phyloP scores from a whole-genome alignment of 2,888 invertebrate species.

The Acanthopleura granulata region DNA sequence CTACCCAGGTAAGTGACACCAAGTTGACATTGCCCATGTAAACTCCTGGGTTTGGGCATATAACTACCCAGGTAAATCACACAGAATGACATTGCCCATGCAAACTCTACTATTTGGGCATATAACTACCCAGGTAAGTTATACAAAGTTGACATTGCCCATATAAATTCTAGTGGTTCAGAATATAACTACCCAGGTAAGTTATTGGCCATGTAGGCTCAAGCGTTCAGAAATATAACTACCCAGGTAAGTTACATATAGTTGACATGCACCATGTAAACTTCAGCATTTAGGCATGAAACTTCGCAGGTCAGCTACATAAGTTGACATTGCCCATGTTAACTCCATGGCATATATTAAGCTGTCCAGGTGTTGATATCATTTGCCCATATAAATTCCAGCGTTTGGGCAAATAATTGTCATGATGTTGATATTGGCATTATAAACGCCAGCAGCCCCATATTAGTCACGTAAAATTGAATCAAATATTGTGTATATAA shows the following conservation, averaged over 20 bases:
- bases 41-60: too few species aligned
- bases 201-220: not conserved
- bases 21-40: constrained; percentile 1
- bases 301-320: too few species aligned
- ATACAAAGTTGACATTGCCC: too few species aligned
- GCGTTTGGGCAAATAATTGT: too few species aligned
- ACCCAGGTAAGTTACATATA: constrained; percentile 76
- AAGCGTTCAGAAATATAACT: constrained; percentile 80
- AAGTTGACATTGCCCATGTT: not conserved
- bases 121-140: constrained; percentile 83
- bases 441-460: not conserved
- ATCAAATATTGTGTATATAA: too few species aligned
- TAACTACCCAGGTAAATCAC: too few species aligned
- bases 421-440: not conserved
- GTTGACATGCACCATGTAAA: not conserved
- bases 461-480: too few species aligned
- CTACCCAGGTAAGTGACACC: constrained; percentile 77
- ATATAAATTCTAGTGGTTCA: too few species aligned
- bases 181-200: too few species aligned
- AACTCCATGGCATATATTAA: constrained; percentile 71
- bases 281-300: too few species aligned
- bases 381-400: too few species aligned
- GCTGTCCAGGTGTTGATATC: constrained; percentile 79
- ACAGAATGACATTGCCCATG: not conserved
- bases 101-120: constrained; percentile 74